Base-by-base conservation (phyloP, 1,140 invertebrate species). In the Drosophila tsacasi region DNA sequence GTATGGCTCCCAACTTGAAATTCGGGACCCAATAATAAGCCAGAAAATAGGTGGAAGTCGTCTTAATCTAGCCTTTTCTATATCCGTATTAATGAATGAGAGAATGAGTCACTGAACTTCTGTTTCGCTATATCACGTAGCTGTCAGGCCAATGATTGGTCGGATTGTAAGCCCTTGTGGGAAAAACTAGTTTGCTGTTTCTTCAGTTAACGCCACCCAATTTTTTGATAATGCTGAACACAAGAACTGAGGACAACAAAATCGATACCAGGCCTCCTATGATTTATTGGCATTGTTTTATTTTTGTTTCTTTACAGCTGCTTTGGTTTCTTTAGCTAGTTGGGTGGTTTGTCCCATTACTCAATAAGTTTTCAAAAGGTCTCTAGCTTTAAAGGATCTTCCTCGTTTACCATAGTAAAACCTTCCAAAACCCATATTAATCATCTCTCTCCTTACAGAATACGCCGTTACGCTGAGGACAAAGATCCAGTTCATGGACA, bases 381-480 rank as follows among this genome's bases (percentile, higher is more conserved):
- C 27, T 27, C 27, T n/a, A 5, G 15, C 7, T 30, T 32, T 10
- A 32, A 54, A 19, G 9, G 17, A 50, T n/a, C 25, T 19, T 19
- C 2, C 12, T 3, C 19, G 27, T 13, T 13, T 46, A 6, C 5
- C 21, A 17, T 52, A 19, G 17, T 19, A 8, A 32, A 1, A 13
- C 1, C 8, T 57, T 25, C 21, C n/a, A 39, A 39, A 25, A 40
- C 5, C 12, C n/a, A 32, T 35, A 0, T 21, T 1, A 17, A 10
- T 32, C 7, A 0, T 92, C 93, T 5, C 3, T 2, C 21, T 95
- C 0, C 21, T 95, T 95, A 2, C 94, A 97, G 96, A 96, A 92
- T 93, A 96, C 66, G 96, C 95, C 6, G 94, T 96, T 13, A 95
- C 95, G 2, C 93, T 94, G 35, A 94, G 94, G 69, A 94, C 94